Conservation (phyloP, 2,113 vertebrate species). For the Setophaga kirtlandii region DNA sequence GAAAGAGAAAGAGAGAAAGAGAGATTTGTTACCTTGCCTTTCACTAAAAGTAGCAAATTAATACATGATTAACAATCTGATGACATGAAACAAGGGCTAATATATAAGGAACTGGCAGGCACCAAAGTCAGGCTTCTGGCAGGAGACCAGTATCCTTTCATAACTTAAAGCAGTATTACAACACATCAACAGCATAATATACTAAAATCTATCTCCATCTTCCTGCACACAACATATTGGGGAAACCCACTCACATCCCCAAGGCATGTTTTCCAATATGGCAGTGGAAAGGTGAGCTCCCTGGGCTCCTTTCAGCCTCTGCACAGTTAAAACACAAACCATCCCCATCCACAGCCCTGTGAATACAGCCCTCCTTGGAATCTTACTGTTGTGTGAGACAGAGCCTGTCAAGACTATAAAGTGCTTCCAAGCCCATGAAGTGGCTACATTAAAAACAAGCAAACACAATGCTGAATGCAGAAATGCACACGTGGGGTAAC, state of each 20-base stretch:
- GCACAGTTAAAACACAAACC: not conserved
- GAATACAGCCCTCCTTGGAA: not conserved
- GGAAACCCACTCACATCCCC: not conserved
- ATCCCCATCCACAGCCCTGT: not conserved
- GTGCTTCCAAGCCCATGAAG: not conserved
- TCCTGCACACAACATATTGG: not conserved
- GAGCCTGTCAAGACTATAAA: not conserved
- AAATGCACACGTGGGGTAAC: not conserved
- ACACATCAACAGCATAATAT: not conserved
- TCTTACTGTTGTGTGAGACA: not conserved
- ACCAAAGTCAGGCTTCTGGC: slow-evolving; percentile 22
- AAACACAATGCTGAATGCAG: not conserved
- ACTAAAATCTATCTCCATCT: not conserved
- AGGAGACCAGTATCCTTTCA: slow-evolving; percentile 2
- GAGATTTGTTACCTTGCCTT: slow-evolving; percentile 56
- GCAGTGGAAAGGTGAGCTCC: not conserved
- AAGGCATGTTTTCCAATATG: not conserved
- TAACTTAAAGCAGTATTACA: slow-evolving; percentile 15
- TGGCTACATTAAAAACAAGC: not conserved
- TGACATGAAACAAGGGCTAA: slow-evolving; percentile 26
- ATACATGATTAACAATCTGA: slow-evolving; percentile 42
- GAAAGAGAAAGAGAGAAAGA: slow-evolving; percentile 7
- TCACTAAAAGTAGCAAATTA: slow-evolving; percentile 33
- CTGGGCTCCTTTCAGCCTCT: not conserved
- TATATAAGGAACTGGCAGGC: not conserved